Evolutionary conservation across 92 coral and sea anemone genomes (phyloP), one percentile per base, ranked within the genome.

Genomic region (Galaxea fascicularis): DNA sequence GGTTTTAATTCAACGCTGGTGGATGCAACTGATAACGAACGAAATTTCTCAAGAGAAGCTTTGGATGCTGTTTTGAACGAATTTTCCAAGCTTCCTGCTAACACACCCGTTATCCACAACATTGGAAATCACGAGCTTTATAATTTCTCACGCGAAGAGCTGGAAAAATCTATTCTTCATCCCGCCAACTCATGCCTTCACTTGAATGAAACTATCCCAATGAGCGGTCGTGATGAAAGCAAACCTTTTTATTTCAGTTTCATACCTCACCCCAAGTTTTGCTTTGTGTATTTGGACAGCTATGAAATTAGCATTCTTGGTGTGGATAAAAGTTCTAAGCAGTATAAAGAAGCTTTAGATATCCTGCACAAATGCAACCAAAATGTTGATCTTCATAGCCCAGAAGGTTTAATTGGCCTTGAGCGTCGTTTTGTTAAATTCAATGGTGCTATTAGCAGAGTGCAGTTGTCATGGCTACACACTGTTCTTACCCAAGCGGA

Each of bases 61-160:
- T 60, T 93, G 69, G 81, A 90, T 4, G 35, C 59, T 8, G 89
- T 93, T 44, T 26, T 93, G 73, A 72, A 86, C 17, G 97, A 88
- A 73, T 90, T 93, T 63, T 87, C 80, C 66, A 83, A 74, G 20
- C 87, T 90, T 25, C 84, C 86, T 4, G 25, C 54, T 8, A 82
- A 82, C 20, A 87, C 29, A 24, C 92, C 87, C 10, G 91, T 90
- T 8, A 47, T 88, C 4, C 97, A 93, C 64, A 91, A 91, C 68
- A 59, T 93, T 14, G 97, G 97, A 29, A 93, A 93, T 52, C 97
- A 93, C 30, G 97, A 93, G 73, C 86, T 93, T 4, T 85, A 77
- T 29, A 93, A 93, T 84, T 91, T 93, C 58, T 58, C 80, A 14
- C 86, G 97, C 28, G 73, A 69, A 1, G 91, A 93, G 25, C 89